These are phyloP conservation scores for Sander vitreus DNA, from an alignment of 2,113 vertebrate species.

Conservation along the genomic window DNA sequence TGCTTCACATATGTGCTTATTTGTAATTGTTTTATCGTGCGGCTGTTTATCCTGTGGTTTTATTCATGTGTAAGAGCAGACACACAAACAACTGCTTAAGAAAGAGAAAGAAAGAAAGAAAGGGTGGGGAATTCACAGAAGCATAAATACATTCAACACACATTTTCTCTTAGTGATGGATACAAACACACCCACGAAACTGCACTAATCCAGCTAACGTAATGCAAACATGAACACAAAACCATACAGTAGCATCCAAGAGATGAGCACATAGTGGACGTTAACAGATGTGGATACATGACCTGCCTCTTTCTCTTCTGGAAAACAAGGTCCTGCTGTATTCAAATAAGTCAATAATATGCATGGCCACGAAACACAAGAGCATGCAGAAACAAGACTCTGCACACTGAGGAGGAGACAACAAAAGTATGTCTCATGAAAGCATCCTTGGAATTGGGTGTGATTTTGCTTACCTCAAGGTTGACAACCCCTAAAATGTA, in stretches of 20 bases:
- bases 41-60: conserved; percentile 41
- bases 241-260: conserved; percentile 35
- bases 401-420: conserved; percentile 16
- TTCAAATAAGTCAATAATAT: conserved; percentile 44
- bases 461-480: conserved; percentile 27
- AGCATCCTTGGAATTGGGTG: conserved; percentile 33
- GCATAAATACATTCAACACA: conserved; percentile 36
- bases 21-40: conserved; percentile 52
- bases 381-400: conserved; percentile 26
- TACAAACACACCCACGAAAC: conserved; percentile 46
- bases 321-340: conserved; percentile 30
- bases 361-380: conserved; percentile 40
- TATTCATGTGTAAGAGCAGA: conserved; percentile 45
- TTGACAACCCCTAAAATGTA: conserved; percentile 14
- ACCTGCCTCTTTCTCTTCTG: conserved; percentile 23
- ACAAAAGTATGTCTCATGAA: conserved; percentile 21
- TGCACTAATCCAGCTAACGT: conserved; percentile 35
- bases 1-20: conserved; percentile 41
- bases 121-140: conserved; percentile 31
- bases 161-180: conserved; percentile 44
- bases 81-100: conserved; percentile 43
- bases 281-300: conserved; percentile 51
- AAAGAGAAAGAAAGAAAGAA: conserved; percentile 34
- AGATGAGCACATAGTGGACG: conserved; percentile 20
- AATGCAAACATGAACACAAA: conserved; percentile 54